Percentiles rank a stretch among this genome's conserved stretches.
Conservation (phyloP, 2,888 invertebrate species). For the Spilarctia lutea region DNA sequence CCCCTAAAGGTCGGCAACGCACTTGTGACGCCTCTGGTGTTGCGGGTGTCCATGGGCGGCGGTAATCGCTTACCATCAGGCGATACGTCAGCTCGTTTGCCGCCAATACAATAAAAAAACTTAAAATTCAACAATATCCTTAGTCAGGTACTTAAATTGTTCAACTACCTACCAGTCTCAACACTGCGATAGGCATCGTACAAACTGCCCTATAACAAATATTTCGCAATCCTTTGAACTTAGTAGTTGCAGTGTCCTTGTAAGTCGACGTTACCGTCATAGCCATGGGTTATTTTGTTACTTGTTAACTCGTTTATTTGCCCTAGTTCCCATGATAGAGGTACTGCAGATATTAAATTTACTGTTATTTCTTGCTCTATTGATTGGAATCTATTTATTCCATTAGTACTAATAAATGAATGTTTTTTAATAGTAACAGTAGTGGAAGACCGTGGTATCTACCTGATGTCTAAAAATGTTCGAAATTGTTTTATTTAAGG, state of each 20-base stretch:
- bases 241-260: constrained; percentile 42
- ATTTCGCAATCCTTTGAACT: constrained; percentile 33
- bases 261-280: constrained; percentile 26
- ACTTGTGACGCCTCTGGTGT: too few species aligned
- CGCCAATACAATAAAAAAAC: neutral
- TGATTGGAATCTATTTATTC: too few species aligned
- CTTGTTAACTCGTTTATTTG: constrained; percentile 40
- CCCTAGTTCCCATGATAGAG: constrained; percentile 53
- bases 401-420: too few species aligned
- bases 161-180: neutral
- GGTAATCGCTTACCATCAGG: too few species aligned
- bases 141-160: neutral
- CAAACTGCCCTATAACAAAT: neutral
- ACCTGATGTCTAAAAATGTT: too few species aligned
- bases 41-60: too few species aligned
- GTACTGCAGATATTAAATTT: constrained; percentile 36
- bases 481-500: neutral
- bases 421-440: too few species aligned
- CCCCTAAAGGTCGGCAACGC: too few species aligned
- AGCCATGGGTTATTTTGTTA: constrained; percentile 38
- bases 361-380: constrained; percentile 36
- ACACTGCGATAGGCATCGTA: neutral
- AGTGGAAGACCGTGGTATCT: too few species aligned
- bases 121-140: neutral
- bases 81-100: too few species aligned